Evolutionary conservation across 2,113 vertebrate species (phyloP), one percentile per base, ranked within the genome.

Genomic region (Ranitomeya variabilis): DNA sequence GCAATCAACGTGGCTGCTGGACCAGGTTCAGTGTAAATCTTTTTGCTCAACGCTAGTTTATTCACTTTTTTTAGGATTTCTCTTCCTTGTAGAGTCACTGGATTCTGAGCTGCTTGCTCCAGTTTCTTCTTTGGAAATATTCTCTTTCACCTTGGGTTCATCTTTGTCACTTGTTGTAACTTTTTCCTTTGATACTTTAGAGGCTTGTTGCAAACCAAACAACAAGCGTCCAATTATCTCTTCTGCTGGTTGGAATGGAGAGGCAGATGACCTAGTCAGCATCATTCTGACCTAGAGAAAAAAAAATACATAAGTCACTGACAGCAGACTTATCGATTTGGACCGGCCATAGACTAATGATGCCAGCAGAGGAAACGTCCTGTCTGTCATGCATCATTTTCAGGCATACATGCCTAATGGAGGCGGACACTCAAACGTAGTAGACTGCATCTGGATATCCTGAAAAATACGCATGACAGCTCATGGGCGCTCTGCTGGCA

Each of bases 241-340:
- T 92, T 99, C 98, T 3, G 97, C 60, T 9, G 91, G 79, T 71
- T 94, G 93, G 78, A 99, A 94, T 1, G 96, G 95, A 66, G 95
- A 94, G 76, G 92, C 0, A 6, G 95, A 84, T 31, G 94, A 94
- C 86, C 93, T 92, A 10, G 95, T 95, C 90, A 97, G 90, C 95
- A 97, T 97, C 97, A 97, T 97, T 90, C 94, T 94, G 52, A 95
- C 91, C 98, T 99, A 88, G 0, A 0, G 83, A 89, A 31, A 90
- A 89, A 31, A 91, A 23, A 90, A 45, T 45, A 45, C 37, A 45
- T 5, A 3, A 45, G 37, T 45, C 37, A 31, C 26, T 31, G 26
- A 31, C 26, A 2, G 37, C 37, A 45, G 37, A 45, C 37, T 45
- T 5, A 45, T 45, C 5, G 37, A 45, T 45, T 45, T 45, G 37